Evolutionary conservation across 2,797 vertebrate genomes (phyloP).

Genomic region (Cygnus olor): DNA sequence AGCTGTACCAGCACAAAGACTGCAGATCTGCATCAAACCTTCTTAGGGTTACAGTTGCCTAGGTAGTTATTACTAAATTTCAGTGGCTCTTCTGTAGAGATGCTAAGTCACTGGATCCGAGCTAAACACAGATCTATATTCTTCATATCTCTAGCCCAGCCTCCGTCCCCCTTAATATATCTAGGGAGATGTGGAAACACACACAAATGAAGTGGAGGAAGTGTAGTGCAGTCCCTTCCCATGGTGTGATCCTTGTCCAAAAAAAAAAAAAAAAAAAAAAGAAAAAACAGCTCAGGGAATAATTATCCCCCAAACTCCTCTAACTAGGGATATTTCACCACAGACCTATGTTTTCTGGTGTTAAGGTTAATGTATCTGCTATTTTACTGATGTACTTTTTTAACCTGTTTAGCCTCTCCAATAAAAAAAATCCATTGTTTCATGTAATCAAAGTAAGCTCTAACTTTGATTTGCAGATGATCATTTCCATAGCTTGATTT

Average conservation of each 20-base stretch:
- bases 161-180: rapidly evolving
- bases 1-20: neutral
- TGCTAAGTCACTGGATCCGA: neutral
- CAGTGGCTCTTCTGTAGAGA: neutral
- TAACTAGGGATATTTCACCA: neutral
- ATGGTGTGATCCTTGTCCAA: neutral
- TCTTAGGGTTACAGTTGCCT: neutral
- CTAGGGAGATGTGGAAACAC: neutral
- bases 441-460: neutral
- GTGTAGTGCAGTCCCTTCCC: neutral
- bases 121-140: neutral
- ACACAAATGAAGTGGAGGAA: neutral
- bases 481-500: neutral
- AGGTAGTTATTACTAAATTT: neutral
- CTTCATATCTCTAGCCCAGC: neutral
- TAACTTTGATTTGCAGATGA: neutral
- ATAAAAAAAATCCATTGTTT: neutral
- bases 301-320: neutral
- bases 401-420: neutral
- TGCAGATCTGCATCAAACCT: neutral
- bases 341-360: neutral
- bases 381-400: neutral
- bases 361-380: neutral
- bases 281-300: neutral
- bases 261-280: neutral